A percentile compares a stretch with the other conserved stretches of the same genome.
These are phyloP conservation scores for Pseudomyrmex flavicornis DNA, from an alignment of 1,140 invertebrate genomes.

Conservation along the genomic window DNA sequence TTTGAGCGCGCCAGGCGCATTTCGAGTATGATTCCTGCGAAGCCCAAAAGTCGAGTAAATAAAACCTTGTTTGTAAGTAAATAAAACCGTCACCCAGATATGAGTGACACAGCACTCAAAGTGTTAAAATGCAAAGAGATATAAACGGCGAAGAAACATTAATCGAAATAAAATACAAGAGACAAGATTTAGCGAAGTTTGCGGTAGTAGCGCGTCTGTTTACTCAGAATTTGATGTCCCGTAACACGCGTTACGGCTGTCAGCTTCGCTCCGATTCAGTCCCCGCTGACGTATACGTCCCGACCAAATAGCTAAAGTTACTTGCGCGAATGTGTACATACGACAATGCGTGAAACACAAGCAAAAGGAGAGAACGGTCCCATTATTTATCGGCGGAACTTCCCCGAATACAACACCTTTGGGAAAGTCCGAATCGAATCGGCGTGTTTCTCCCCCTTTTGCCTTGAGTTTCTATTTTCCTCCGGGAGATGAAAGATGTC, in stretches of 20 bases:
- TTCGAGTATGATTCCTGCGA: too few relatives aligned
- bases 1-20: too few relatives aligned
- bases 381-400: constrained; percentile 62
- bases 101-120: too few relatives aligned
- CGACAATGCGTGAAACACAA: constrained; percentile 53
- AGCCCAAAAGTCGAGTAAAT: too few relatives aligned
- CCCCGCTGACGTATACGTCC: constrained; percentile 18
- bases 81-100: too few relatives aligned
- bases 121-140: too few relatives aligned
- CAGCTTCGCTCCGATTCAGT: neutral
- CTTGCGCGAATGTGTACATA: constrained; percentile 28
- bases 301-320: constrained; percentile 54
- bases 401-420: constrained; percentile 53
- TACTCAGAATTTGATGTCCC: constrained; percentile 36
- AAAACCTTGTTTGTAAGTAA: too few relatives aligned
- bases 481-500: constrained; percentile 36
- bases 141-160: too few relatives aligned
- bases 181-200: neutral
- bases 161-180: neutral
- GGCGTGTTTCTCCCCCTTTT: constrained; percentile 2
- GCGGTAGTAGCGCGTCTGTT: constrained; percentile 5
- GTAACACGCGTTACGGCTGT: constrained; percentile 32
- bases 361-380: neutral
- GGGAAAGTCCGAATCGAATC: constrained; percentile 60
- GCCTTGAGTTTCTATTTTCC: constrained; percentile 51